Evolutionary conservation across 2,888 invertebrate species (phyloP), one percentile per base, ranked within the genome.

Genomic region (Dexiosoma caninum): DNA sequence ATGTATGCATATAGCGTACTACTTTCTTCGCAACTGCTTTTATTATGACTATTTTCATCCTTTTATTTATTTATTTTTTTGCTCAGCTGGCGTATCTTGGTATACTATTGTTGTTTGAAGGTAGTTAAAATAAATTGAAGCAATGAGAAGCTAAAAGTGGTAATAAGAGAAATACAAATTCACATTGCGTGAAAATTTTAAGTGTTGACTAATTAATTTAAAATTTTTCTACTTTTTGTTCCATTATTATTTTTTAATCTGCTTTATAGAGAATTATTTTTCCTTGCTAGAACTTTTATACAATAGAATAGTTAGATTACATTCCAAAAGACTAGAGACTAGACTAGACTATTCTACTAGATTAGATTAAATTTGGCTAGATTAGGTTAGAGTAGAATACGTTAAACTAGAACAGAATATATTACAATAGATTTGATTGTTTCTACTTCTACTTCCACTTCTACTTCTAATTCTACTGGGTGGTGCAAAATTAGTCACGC

Each of bases 181-280:
- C 32, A 49, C 32, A 30, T n/a, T 72, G 76, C 71, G 72, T 81
- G 71, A 81, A 81, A 80, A 81, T 53, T 76, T 81, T 67, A 76
- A 81, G 80, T 76, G 76, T 67, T 67, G 76, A 81, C 80, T 81
- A 81, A 81, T 81, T 81, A 81, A 72, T 81, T 76, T 76, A 3
- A 30, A 70, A 46, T 74, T 60, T 66, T 66, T 51, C 14, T 51
- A 16, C 3, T 30, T 49, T 19, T 51, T 46, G 9, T 27, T 78
- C 19, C 32, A 4, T 8, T 12, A 12, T 64, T 66, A 0, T 27
- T 21, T 44, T 64, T 40, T 60, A 37, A 14, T 46, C 23, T 5
- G n/a, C 10, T 46, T 46, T 21, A n/a, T 23, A 21, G 9, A 12
- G 46, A 23, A 19, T 12, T 21, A 19, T 46, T 21, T 12, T 21